These are phyloP conservation scores for Ascaphus truei DNA, from an alignment of 2,113 vertebrate genomes.

Conservation along the genomic window DNA sequence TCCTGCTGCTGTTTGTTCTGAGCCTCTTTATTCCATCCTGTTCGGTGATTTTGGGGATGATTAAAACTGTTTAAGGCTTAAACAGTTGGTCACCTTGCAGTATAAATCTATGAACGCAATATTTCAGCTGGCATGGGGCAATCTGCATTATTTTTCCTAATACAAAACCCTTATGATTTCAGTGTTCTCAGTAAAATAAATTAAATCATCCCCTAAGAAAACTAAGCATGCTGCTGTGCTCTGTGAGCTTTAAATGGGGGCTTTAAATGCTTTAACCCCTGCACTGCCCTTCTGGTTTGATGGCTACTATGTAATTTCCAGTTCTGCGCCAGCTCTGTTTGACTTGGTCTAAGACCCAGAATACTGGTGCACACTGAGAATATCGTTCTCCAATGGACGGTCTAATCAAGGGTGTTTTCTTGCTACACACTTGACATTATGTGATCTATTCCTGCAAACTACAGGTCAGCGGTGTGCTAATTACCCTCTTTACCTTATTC, in stretches of 20 bases:
- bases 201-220: conserved; percentile 12
- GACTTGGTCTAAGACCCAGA: no score
- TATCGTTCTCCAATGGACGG: no score
- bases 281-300: no score
- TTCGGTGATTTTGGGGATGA: conserved; percentile 71
- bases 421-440: no score
- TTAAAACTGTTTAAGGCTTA: conserved; percentile 74
- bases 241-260: background rate
- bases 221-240: background rate
- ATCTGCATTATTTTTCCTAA: conserved; percentile 51
- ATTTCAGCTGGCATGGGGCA: conserved; percentile 69
- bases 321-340: no score
- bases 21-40: conserved; percentile 66
- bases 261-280: no score
- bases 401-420: no score
- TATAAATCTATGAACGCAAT: conserved; percentile 70
- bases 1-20: conserved; percentile 83
- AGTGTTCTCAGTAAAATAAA: conserved; percentile 44
- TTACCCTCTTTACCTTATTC: no score
- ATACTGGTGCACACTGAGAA: no score
- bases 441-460: no score
- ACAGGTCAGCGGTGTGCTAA: no score
- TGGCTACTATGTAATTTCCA: no score
- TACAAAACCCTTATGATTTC: conserved; percentile 64
- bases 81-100: conserved; percentile 74